phyloP scores from a whole-genome alignment of 2,888 invertebrate genomes.

The Sthenelais limicola region DNA sequence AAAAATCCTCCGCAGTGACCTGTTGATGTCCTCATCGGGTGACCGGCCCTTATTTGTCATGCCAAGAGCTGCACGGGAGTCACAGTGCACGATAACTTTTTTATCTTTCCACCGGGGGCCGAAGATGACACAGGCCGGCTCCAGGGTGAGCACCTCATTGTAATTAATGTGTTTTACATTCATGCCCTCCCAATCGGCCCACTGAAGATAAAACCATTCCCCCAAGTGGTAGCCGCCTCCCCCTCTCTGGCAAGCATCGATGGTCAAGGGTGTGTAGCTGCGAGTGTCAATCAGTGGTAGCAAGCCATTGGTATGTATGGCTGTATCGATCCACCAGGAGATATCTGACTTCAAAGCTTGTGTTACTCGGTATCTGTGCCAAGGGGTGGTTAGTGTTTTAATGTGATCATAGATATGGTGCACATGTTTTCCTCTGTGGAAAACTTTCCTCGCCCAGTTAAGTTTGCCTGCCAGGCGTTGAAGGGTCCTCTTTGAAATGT shows the following conservation, averaged over 20 bases:
- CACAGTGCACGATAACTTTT: no score
- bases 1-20: no score
- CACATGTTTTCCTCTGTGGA: background rate
- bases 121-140: no score
- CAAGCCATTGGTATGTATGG: background rate
- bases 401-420: background rate
- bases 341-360: background rate
- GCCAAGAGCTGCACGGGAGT: no score
- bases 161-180: background rate
- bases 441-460: constrained; percentile 17
- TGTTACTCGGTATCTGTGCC: background rate
- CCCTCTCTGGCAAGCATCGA: background rate
- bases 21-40: no score
- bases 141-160: no score
- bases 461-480: constrained; percentile 1
- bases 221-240: background rate
- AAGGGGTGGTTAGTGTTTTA: background rate
- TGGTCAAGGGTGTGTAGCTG: background rate
- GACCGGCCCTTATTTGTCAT: no score
- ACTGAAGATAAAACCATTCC: background rate
- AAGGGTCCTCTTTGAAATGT: background rate
- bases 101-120: no score
- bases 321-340: background rate
- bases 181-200: background rate
- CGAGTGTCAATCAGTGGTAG: background rate